phyloP scores from a whole-genome alignment of 2,113 vertebrate species.

The Neotoma lepida region DNA sequence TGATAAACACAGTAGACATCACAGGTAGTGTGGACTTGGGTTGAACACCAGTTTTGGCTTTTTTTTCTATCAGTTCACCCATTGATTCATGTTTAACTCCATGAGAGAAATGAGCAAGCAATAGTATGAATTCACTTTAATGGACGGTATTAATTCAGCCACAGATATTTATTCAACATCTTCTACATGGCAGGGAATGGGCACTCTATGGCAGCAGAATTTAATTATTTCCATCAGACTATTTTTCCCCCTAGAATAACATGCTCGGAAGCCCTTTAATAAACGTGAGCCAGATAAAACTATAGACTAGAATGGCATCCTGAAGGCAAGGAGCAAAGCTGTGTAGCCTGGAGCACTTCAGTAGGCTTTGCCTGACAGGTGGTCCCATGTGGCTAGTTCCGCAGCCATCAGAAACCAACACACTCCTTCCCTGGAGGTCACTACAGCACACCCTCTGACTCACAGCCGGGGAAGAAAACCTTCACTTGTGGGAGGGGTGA shows the following conservation, averaged over 20 bases:
- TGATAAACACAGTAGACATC: background rate
- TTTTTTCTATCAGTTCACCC: background rate
- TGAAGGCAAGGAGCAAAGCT: background rate
- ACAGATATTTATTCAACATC: constrained; percentile 13
- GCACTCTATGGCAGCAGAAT: background rate
- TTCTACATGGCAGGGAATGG: background rate
- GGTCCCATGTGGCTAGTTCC: background rate
- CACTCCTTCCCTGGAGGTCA: background rate
- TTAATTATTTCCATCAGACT: background rate
- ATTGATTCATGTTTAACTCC: background rate
- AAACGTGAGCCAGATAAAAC: background rate
- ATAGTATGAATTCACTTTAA: constrained; percentile 4
- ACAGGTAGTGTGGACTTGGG: background rate
- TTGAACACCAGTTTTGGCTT: background rate
- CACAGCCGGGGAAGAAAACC: background rate
- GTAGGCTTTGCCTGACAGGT: background rate
- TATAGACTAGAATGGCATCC: background rate
- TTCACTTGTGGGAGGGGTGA: too few species aligned
- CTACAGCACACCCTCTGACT: background rate
- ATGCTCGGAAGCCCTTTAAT: background rate
- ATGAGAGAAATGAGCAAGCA: constrained; percentile 6
- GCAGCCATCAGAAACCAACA: background rate
- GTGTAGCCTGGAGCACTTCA: background rate
- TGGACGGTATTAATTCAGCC: constrained; percentile 32
- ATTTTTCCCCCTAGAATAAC: background rate